These are phyloP conservation scores for Hymenochirus boettgeri DNA, from an alignment of 2,113 vertebrate species.

Conservation along the genomic window DNA sequence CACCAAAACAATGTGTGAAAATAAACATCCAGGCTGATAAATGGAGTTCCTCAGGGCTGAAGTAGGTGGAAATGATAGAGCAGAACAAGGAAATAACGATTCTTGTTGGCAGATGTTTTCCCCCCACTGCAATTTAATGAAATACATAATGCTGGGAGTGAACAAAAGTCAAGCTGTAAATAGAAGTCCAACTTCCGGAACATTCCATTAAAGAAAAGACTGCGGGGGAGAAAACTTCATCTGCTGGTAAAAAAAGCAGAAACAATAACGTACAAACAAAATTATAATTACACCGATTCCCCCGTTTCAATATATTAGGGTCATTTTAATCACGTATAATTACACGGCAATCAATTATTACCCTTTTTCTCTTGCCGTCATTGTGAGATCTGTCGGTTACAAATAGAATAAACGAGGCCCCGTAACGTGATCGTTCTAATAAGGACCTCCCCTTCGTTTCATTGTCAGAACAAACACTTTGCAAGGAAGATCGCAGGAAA, in stretches of 20 bases:
- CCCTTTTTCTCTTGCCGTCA: neutral
- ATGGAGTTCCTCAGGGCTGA: no score
- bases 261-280: slow-evolving; percentile 30
- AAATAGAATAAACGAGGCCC: neutral
- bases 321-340: slow-evolving; percentile 37
- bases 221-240: neutral
- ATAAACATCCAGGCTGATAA: no score
- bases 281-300: slow-evolving; percentile 24
- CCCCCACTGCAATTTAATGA: no score
- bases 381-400: slow-evolving; percentile 25
- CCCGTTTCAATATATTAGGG: slow-evolving; percentile 28
- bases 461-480: slow-evolving; percentile 21
- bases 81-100: no score
- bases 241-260: slow-evolving; percentile 2
- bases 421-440: slow-evolving; percentile 19
- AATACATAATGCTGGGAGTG: no score
- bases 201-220: slow-evolving; percentile 4
- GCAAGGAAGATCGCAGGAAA: slow-evolving; percentile 4
- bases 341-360: slow-evolving; percentile 31
- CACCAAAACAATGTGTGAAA: no score
- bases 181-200: neutral
- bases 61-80: no score
- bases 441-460: slow-evolving; percentile 12
- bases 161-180: no score
- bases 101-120: no score